Conservation (phyloP, 2,113 vertebrate species). For the Oceanites oceanicus region DNA sequence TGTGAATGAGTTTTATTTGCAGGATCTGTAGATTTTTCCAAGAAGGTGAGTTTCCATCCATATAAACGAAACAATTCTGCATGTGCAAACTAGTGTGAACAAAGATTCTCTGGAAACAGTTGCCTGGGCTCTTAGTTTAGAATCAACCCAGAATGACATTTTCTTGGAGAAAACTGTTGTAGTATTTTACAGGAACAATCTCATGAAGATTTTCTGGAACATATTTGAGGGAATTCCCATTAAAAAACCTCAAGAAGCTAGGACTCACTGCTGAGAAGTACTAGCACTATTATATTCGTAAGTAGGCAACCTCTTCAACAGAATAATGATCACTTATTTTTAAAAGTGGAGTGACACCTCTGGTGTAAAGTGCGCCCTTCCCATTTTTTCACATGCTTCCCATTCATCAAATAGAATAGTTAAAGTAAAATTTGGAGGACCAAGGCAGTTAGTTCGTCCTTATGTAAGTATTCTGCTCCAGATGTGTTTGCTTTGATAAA, state of each 20-base stretch:
- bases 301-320: background rate
- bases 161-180: background rate
- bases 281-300: background rate
- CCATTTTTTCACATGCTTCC: background rate
- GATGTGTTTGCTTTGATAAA: background rate
- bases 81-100: background rate
- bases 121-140: background rate
- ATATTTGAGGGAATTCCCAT: background rate
- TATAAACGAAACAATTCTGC: background rate
- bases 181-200: background rate
- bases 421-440: background rate
- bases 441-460: background rate
- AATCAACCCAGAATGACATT: background rate
- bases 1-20: background rate
- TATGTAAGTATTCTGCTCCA: background rate
- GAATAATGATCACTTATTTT: background rate
- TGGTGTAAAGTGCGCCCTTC: background rate
- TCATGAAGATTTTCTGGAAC: background rate
- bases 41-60: background rate
- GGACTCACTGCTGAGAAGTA: background rate
- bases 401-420: background rate
- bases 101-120: background rate
- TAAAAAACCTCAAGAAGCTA: background rate
- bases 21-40: background rate
- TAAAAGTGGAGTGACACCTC: background rate